phyloP scores from a whole-genome alignment of 2,113 vertebrate species.

The Pterocles gutturalis region DNA sequence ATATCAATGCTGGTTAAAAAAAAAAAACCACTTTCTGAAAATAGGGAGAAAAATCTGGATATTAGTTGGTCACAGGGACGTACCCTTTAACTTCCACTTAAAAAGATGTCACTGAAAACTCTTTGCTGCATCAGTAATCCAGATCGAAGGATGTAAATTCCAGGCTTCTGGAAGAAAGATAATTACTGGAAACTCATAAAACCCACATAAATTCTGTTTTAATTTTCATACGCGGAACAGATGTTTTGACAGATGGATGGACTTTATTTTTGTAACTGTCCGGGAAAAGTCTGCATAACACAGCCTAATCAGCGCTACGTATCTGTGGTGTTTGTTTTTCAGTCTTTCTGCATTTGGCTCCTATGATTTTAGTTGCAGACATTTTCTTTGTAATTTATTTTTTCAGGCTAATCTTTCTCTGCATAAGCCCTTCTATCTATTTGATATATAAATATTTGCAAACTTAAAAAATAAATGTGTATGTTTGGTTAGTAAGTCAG shows the following conservation, averaged over 20 bases:
- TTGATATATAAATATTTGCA: conserved; percentile 41
- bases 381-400: conserved; percentile 71
- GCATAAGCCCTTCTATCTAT: conserved; percentile 32
- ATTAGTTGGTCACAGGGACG: conserved; percentile 16
- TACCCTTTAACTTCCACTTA: conserved; percentile 19
- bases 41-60: neutral
- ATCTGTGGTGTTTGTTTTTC: conserved; percentile 76
- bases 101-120: conserved; percentile 40
- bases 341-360: conserved; percentile 66
- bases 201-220: conserved; percentile 74
- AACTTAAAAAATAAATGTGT: conserved; percentile 33
- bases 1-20: neutral
- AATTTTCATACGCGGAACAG: conserved; percentile 77
- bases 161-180: conserved; percentile 60
- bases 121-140: conserved; percentile 38
- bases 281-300: conserved; percentile 77
- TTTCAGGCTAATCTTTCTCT: conserved; percentile 60
- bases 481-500: conserved; percentile 39
- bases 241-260: conserved; percentile 87
- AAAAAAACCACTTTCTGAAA: neutral
- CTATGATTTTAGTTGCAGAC: conserved; percentile 53
- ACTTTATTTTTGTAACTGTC: conserved; percentile 85
- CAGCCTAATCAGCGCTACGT: conserved; percentile 75
- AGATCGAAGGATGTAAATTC: conserved; percentile 51
- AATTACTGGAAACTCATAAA: conserved; percentile 78